phyloP scores from a whole-genome alignment of 1,140 invertebrate species.

The Coptotermes formosanus region DNA sequence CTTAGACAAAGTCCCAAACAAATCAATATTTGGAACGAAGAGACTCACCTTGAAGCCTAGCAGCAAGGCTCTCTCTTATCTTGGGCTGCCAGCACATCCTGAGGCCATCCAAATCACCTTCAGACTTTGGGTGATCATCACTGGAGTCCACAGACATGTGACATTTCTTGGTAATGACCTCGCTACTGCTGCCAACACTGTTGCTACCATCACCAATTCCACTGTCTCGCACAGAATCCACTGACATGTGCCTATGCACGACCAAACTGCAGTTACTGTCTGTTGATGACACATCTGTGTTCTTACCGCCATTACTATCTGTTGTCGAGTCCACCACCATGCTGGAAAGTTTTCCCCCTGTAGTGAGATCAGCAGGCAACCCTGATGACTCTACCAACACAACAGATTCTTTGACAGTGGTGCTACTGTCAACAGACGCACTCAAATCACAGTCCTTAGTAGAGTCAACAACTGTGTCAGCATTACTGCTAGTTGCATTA shows the following conservation, averaged over 20 bases:
- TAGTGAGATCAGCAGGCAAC: not conserved
- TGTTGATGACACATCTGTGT: not conserved
- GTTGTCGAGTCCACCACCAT: not conserved
- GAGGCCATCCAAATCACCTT: constrained; percentile 26
- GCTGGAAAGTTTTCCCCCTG: not conserved
- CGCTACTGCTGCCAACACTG: constrained; percentile 31
- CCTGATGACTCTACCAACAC: constrained; percentile 23
- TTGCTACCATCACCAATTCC: constrained; percentile 54
- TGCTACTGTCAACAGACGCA: constrained; percentile 25
- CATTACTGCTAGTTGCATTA: not conserved
- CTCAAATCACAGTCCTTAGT: constrained; percentile 23
- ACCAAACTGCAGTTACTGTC: constrained; percentile 39
- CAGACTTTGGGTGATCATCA: constrained; percentile 10
- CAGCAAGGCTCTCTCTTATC: constrained; percentile 57
- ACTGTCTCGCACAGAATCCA: constrained; percentile 56
- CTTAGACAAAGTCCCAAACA: no score
- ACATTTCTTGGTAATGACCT: constrained; percentile 34
- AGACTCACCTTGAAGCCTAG: constrained; percentile 56
- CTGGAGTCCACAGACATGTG: constrained; percentile 38
- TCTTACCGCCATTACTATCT: not conserved
- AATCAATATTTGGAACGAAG: no score
- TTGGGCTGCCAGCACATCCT: constrained; percentile 55
- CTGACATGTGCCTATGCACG: constrained; percentile 52
- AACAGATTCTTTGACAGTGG: not conserved
- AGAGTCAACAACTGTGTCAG: not conserved